Evolutionary conservation across 2,113 vertebrate species (phyloP).

Genomic region (Larimichthys polyactis): DNA sequence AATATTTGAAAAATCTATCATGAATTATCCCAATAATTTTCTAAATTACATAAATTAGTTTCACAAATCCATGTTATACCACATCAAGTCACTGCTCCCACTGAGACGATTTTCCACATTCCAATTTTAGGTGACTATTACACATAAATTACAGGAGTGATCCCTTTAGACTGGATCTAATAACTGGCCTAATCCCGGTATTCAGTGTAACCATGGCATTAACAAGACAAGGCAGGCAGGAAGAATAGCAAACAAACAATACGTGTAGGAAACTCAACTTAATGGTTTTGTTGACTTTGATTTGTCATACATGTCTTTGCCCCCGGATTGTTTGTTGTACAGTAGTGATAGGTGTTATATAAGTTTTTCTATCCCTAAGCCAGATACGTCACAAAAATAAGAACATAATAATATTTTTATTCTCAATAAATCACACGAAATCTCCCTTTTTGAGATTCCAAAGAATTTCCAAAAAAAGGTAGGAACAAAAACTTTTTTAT

Average conservation of each 20-base stretch:
- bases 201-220: conserved; percentile 19
- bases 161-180: conserved; percentile 6
- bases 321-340: conserved; percentile 1
- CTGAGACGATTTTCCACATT: not conserved
- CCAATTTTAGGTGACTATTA: conserved; percentile 6
- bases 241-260: conserved; percentile 1
- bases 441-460: not conserved
- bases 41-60: not conserved
- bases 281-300: conserved; percentile 46
- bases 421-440: not conserved
- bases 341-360: not conserved
- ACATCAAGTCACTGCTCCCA: not conserved
- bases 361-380: conserved; percentile 12
- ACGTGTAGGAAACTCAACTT: conserved; percentile 17
- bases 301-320: conserved; percentile 23
- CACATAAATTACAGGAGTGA: conserved; percentile 23
- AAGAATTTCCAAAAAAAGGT: not conserved
- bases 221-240: conserved; percentile 44
- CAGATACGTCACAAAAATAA: not conserved
- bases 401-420: conserved; percentile 28
- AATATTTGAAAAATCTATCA: not conserved
- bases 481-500: conserved; percentile 1
- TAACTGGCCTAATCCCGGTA: not conserved
- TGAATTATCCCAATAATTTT: not conserved
- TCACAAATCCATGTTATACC: not conserved